Conservation (phyloP, 2,888 invertebrate genomes). For the Lissocephala sabroskyi region DNA sequence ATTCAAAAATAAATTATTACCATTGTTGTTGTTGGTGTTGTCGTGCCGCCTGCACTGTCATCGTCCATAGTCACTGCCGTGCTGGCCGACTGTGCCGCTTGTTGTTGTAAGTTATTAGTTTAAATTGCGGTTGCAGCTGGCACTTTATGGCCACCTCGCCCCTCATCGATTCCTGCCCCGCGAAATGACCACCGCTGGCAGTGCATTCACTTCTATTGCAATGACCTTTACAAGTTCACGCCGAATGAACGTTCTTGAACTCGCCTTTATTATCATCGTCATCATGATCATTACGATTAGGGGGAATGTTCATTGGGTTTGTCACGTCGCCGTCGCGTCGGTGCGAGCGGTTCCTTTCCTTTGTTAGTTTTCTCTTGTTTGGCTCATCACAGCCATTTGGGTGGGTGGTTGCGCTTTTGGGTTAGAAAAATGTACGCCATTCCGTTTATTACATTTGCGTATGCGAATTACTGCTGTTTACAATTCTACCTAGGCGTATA, state of each 20-base stretch:
- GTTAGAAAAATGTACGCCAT: too few species aligned
- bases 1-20: constrained; percentile 63
- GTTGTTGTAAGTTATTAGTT: constrained; percentile 55
- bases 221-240: constrained; percentile 68
- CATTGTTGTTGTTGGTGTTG: constrained; percentile 47
- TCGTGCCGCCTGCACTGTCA: constrained; percentile 3
- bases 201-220: constrained; percentile 65
- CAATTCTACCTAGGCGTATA: too few species aligned
- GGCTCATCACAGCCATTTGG: too few species aligned
- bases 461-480: too few species aligned
- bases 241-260: constrained; percentile 59
- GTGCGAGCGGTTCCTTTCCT: too few species aligned
- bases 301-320: too few species aligned
- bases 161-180: too few species aligned
- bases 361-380: too few species aligned
- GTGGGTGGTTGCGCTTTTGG: too few species aligned
- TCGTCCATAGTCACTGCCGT: background rate
- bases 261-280: constrained; percentile 10
- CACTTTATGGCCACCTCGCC: background rate
- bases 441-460: too few species aligned
- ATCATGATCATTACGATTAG: background rate
- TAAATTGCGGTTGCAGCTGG: constrained; percentile 57
- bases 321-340: too few species aligned
- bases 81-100: constrained; percentile 17
- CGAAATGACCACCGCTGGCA: too few species aligned